Percentiles rank a stretch among this genome's conserved stretches.
Conservation (phyloP, 2,797 vertebrate genomes). For the Sebastes jordani region DNA sequence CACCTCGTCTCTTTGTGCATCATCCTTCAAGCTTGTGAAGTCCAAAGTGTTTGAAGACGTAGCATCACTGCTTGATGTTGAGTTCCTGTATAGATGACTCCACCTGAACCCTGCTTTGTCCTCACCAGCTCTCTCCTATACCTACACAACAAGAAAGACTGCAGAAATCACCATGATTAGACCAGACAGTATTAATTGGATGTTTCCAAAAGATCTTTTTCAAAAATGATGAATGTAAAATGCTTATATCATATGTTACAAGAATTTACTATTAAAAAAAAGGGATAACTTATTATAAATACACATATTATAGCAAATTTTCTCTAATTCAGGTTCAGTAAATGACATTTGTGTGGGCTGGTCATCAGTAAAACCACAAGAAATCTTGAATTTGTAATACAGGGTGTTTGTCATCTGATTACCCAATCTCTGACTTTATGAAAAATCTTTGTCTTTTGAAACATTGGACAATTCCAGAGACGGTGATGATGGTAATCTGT, state of each 20-base stretch:
- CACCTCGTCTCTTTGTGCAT: not conserved
- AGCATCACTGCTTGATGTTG: constrained; percentile 2
- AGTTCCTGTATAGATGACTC: not conserved
- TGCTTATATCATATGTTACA: not conserved
- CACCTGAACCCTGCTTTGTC: not conserved
- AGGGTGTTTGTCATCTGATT: not conserved
- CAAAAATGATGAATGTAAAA: not conserved
- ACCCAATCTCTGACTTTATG: not conserved
- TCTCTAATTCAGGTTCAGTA: no score
- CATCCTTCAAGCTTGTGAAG: constrained; percentile 1
- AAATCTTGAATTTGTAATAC: not conserved
- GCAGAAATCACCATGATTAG: not conserved
- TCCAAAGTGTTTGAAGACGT: constrained; percentile 10
- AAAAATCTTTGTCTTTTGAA: not conserved
- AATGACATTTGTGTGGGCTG: no score
- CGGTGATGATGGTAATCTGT: not conserved
- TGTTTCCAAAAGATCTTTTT: not conserved
- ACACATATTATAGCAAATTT: not conserved
- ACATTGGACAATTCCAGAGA: not conserved
- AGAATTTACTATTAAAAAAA: not conserved
- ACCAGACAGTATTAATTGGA: not conserved
- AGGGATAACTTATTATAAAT: not conserved
- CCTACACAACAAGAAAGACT: not conserved
- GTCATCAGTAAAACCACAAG: no score
- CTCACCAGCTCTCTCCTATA: not conserved